Percentiles rank a stretch among this genome's conserved stretches.
Evolutionary conservation across 64 coral and sea anemone species (phyloP).

Genomic region (Stichodactyla mertensii): DNA sequence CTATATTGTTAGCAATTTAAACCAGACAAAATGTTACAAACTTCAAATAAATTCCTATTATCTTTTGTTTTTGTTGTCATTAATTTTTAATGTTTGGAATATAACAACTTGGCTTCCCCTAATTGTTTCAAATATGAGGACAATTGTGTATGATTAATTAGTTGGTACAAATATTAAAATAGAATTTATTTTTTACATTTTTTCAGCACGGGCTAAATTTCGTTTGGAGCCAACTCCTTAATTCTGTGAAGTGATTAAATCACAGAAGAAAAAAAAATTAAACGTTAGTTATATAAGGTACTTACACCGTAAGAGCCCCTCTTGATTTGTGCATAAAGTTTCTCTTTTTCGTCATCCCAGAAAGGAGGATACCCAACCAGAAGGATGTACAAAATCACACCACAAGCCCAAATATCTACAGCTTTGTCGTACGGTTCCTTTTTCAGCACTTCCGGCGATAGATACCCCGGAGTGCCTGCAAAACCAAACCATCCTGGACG

Average conservation of each 20-base stretch:
- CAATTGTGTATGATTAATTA: background rate
- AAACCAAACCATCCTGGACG: constrained; percentile 92
- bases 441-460: constrained; percentile 96
- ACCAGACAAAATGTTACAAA: background rate
- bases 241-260: background rate
- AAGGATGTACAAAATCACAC: constrained; percentile 94
- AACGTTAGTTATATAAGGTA: constrained; percentile 4
- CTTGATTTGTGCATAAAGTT: constrained; percentile 88
- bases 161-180: background rate
- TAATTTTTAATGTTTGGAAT: background rate
- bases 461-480: constrained; percentile 92
- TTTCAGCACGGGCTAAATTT: background rate
- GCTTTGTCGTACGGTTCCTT: constrained; percentile 83
- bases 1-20: no score
- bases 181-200: background rate
- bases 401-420: constrained; percentile 95
- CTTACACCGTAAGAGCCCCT: constrained; percentile 82
- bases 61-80: background rate
- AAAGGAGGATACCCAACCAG: constrained; percentile 97
- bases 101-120: background rate
- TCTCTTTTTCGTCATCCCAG: constrained; percentile 97
- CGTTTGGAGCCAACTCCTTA: background rate
- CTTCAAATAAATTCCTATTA: background rate
- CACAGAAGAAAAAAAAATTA: background rate
- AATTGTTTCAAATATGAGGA: background rate